Evolutionary conservation across 2,888 invertebrate genomes (phyloP).

Genomic region (Gandaritis pyraliata): DNA sequence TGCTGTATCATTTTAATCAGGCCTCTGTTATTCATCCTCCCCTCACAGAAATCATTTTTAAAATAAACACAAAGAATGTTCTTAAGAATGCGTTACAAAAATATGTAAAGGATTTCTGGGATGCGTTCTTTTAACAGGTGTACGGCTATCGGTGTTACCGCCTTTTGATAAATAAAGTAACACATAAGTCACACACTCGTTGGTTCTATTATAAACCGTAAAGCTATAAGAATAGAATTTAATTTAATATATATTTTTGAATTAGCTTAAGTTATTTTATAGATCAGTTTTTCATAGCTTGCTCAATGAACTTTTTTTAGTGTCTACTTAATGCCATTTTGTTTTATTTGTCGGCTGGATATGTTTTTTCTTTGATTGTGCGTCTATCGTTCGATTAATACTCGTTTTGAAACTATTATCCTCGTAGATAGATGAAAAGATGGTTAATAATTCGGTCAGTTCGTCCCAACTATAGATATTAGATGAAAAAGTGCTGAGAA

Average conservation of each 20-base stretch:
- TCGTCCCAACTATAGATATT: neutral
- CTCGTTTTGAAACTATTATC: slow-evolving; percentile 36
- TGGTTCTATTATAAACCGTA: slow-evolving; percentile 11
- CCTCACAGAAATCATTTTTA: slow-evolving; percentile 55
- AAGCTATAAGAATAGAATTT: slow-evolving; percentile 11
- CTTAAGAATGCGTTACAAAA: slow-evolving; percentile 75
- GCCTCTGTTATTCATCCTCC: slow-evolving; percentile 63
- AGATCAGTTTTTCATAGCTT: slow-evolving; percentile 54
- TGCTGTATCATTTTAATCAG: slow-evolving; percentile 73
- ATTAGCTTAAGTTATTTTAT: slow-evolving; percentile 1
- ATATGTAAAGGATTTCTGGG: slow-evolving; percentile 75
- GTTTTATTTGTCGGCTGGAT: slow-evolving; percentile 76
- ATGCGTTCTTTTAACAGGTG: slow-evolving; percentile 73
- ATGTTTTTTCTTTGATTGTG: slow-evolving; percentile 67
- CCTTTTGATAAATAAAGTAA: slow-evolving; percentile 24
- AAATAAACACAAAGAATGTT: slow-evolving; percentile 70
- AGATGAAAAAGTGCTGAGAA: too few species aligned
- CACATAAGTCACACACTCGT: slow-evolving; percentile 7
- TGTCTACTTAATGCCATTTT: slow-evolving; percentile 77
- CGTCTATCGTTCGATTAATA: slow-evolving; percentile 77
- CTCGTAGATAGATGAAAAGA: neutral
- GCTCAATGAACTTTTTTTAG: slow-evolving; percentile 72
- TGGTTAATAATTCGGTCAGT: slow-evolving; percentile 1
- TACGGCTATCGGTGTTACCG: slow-evolving; percentile 54
- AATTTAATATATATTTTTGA: slow-evolving; percentile 30